phyloP scores from a whole-genome alignment of 23 tunicate genomes.

The Styela clava region DNA sequence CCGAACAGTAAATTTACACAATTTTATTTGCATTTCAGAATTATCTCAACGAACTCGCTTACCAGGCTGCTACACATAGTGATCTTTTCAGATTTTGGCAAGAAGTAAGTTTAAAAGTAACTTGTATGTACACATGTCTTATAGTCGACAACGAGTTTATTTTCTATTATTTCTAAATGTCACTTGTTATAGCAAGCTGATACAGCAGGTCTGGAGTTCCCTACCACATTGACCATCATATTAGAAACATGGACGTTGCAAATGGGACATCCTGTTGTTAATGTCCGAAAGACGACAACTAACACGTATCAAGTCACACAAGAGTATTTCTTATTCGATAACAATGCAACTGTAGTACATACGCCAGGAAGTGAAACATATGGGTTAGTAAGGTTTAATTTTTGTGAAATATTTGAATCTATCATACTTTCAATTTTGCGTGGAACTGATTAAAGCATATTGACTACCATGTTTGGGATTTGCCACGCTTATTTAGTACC shows the following conservation, averaged over 20 bases:
- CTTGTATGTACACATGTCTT: not conserved
- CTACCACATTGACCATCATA: not conserved
- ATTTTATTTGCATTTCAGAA: constrained; percentile 14
- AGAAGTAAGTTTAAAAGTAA: constrained; percentile 12
- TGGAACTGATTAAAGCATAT: no score
- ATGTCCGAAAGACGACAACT: not conserved
- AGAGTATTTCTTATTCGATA: constrained; percentile 52
- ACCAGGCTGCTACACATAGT: constrained; percentile 27
- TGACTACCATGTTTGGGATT: no score
- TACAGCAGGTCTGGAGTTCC: not conserved
- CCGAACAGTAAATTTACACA: not conserved
- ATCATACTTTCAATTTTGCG: no score
- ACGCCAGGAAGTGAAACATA: constrained; percentile 61
- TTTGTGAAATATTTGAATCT: not conserved
- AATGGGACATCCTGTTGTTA: constrained; percentile 71
- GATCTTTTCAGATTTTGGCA: constrained; percentile 34
- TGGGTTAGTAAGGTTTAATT: constrained; percentile 32
- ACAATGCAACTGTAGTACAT: constrained; percentile 22
- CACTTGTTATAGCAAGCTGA: not conserved
- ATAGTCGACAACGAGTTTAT: not conserved
- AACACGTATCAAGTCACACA: constrained; percentile 25
- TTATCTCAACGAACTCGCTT: constrained; percentile 30
- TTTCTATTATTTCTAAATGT: not conserved
- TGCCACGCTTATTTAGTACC: no score
- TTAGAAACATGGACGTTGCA: constrained; percentile 72